These are phyloP conservation scores for Cerastis leucographa DNA, from an alignment of 2,888 invertebrate genomes.

Conservation along the genomic window DNA sequence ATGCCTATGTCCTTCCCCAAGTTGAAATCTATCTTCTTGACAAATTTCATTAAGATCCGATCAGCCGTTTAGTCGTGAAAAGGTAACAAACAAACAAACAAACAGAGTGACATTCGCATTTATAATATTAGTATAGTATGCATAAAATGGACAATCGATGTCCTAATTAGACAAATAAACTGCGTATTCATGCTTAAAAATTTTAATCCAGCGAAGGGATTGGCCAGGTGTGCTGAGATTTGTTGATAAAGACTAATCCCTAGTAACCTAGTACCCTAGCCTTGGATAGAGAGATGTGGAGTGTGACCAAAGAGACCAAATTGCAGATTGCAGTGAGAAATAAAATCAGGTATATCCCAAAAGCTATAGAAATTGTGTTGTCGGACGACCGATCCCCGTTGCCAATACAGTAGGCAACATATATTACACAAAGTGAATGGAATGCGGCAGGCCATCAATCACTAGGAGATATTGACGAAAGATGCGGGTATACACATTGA, in stretches of 20 bases:
- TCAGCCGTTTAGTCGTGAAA: no score
- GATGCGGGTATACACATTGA: constrained; percentile 28
- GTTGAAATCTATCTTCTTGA: no score
- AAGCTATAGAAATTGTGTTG: neutral
- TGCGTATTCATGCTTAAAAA: neutral
- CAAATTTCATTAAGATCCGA: no score
- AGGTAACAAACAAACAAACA: no score
- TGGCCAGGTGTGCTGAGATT: neutral
- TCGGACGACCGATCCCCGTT: neutral
- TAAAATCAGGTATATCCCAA: neutral
- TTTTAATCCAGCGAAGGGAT: neutral
- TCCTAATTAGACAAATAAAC: neutral
- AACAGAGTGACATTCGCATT: no score
- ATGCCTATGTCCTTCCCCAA: no score
- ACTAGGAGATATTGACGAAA: constrained; percentile 33
- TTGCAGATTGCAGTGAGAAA: neutral
- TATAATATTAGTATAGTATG: no score
- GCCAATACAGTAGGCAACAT: neutral
- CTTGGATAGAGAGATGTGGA: neutral
- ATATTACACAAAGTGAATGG: constrained; percentile 19
- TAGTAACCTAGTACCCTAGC: no score
- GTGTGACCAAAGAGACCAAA: neutral
- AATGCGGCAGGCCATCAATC: constrained; percentile 45
- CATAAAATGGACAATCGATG: neutral
- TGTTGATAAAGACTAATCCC: neutral